Conservation (phyloP, 1,140 invertebrate species). For the Mamestra configurata region DNA sequence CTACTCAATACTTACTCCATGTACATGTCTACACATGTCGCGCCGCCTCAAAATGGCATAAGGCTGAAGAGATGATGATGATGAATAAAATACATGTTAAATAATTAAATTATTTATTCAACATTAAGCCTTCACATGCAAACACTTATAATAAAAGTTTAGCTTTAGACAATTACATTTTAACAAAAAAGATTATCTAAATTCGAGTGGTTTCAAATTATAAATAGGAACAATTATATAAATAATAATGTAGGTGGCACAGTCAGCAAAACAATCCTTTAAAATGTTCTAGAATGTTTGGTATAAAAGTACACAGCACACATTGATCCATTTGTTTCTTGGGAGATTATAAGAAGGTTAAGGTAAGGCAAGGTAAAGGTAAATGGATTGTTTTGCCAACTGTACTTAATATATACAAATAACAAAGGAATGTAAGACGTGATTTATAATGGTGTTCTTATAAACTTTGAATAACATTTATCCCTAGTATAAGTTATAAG, state of each 20-base stretch:
- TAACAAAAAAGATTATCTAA: slow-evolving; percentile 49
- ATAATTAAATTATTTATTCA: slow-evolving; percentile 47
- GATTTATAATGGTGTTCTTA: background rate
- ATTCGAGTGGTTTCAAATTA: slow-evolving; percentile 41
- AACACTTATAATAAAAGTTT: slow-evolving; percentile 48
- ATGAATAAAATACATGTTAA: background rate
- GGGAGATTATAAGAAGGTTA: background rate
- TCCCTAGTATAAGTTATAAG: background rate
- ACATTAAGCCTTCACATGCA: slow-evolving; percentile 49
- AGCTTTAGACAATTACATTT: slow-evolving; percentile 40
- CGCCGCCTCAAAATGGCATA: too few species aligned
- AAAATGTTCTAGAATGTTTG: background rate
- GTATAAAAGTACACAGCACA: slow-evolving; percentile 8
- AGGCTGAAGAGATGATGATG: too few species aligned
- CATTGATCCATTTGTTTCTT: background rate
- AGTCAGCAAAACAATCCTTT: slow-evolving; percentile 26
- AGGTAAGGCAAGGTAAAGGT: background rate
- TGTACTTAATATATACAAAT: slow-evolving; percentile 7
- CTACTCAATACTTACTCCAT: too few species aligned
- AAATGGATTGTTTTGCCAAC: slow-evolving; percentile 23
- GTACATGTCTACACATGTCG: too few species aligned
- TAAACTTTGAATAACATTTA: background rate
- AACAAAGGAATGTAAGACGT: slow-evolving; percentile 32
- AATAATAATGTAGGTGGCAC: slow-evolving; percentile 11
- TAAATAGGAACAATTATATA: slow-evolving; percentile 48